Evolutionary conservation across 2,888 invertebrate species (phyloP).

Genomic region (Chrysomela aeneicollis): DNA sequence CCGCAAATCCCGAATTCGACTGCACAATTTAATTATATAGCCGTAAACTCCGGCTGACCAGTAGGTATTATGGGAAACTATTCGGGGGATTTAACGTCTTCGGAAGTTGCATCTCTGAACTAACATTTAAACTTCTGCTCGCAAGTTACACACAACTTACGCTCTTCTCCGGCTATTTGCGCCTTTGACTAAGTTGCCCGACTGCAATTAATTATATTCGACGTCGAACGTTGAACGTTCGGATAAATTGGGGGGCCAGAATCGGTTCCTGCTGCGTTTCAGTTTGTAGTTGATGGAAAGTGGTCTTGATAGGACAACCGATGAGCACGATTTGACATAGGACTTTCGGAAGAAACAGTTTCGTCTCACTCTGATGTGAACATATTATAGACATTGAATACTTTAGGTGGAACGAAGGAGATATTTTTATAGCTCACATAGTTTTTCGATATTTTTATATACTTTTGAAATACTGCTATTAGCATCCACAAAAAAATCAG

Average conservation of each 20-base stretch:
- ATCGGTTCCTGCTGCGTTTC: conserved; percentile 35
- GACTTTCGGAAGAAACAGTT: too few species aligned
- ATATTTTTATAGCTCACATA: too few species aligned
- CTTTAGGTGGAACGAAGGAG: too few species aligned
- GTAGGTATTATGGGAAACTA: conserved; percentile 61
- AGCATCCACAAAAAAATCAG: too few species aligned
- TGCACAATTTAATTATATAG: conserved; percentile 60
- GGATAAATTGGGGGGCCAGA: conserved; percentile 27
- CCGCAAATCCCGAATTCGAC: conserved; percentile 54
- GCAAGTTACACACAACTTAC: conserved; percentile 35
- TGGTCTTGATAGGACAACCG: conserved; percentile 15
- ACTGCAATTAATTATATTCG: conserved; percentile 40
- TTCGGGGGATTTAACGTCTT: conserved; percentile 59
- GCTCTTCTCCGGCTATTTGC: conserved; percentile 32
- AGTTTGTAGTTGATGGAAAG: conserved; percentile 32
- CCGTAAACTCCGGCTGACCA: conserved; percentile 56
- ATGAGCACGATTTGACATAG: not conserved
- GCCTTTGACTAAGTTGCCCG: conserved; percentile 39
- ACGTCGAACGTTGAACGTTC: conserved; percentile 34
- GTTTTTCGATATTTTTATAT: too few species aligned
- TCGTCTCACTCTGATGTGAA: too few species aligned
- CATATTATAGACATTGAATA: too few species aligned
- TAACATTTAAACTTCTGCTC: conserved; percentile 53
- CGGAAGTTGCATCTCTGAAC: conserved; percentile 54
- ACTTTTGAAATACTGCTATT: too few species aligned